Evolutionary conservation across 2,888 invertebrate species (phyloP), one percentile per base, ranked within the genome.

Genomic region (Molanna angustata): DNA sequence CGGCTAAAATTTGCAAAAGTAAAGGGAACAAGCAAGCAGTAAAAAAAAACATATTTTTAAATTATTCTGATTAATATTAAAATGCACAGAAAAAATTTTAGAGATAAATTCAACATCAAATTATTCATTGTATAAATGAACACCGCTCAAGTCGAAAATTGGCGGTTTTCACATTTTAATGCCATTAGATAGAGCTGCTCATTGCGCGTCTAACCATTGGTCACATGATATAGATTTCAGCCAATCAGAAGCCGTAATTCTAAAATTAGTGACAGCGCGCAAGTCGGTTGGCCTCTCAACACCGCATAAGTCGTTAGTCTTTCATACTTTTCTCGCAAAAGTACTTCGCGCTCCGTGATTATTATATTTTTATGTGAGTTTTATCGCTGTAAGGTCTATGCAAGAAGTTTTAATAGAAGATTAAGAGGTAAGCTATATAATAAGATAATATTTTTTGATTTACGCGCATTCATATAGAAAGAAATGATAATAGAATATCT

Each of bases 91-190:
- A n/a, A n/a, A n/a, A n/a, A n/a, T n/a, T n/a, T n/a, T n/a, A n/a
- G n/a, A n/a, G n/a, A n/a, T n/a, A n/a, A n/a, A n/a, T n/a, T n/a
- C n/a, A n/a, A n/a, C n/a, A n/a, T n/a, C n/a, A n/a, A n/a, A n/a
- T n/a, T n/a, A n/a, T n/a, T n/a, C n/a, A n/a, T n/a, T n/a, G n/a
- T n/a, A n/a, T n/a, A n/a, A n/a, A n/a, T n/a, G n/a, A 39, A 39
- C 39, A 39, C 39, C 39, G 39, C 39, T 4, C 14, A 39, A 39
- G 39, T 35, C 35, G 7, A n/a, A 35, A 35, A 35, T 35, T 35
- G 13, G 14, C 35, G 35, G 35, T 35, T 35, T 35, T 35, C 14
- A 35, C 35, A 13, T 35, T 35, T 35, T 11, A 35, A 35, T 35
- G 35, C 35, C 6, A 13, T 11, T 11, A n/a, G 6, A 35, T 35